A percentile compares a stretch with the other conserved stretches of the same genome.
These are phyloP conservation scores for Cynoglossus semilaevis DNA, from an alignment of 2,113 vertebrate species.

Conservation along the genomic window DNA sequence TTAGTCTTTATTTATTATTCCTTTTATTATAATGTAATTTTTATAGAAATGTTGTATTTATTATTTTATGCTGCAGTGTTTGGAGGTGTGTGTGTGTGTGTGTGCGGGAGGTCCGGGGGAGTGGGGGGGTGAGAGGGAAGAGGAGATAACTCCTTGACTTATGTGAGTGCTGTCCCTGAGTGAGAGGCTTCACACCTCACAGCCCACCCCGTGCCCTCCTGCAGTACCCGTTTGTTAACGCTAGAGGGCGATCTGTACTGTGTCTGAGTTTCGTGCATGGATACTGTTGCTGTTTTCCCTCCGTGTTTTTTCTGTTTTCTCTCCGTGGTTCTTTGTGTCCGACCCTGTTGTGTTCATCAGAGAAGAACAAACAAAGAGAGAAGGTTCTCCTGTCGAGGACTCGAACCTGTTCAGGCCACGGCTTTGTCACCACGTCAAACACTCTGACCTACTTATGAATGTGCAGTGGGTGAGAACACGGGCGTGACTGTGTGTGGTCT, in stretches of 20 bases:
- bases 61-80: too few species aligned
- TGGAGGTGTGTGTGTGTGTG: not conserved
- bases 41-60: not conserved
- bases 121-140: slow-evolving; percentile 1
- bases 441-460: too few species aligned
- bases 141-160: slow-evolving; percentile 46
- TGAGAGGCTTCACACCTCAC: slow-evolving; percentile 23
- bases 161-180: slow-evolving; percentile 41
- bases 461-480: too few species aligned
- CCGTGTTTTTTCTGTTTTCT: not conserved
- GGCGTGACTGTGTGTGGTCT: too few species aligned
- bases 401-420: too few species aligned
- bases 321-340: too few species aligned
- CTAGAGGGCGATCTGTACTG: slow-evolving; percentile 56
- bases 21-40: not conserved
- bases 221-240: slow-evolving; percentile 9
- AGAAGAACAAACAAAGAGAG: too few species aligned
- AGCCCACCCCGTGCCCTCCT: not conserved
- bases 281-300: not conserved
- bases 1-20: too few species aligned
- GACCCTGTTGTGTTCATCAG: too few species aligned
- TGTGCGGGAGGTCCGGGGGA: not conserved
- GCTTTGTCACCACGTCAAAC: too few species aligned
- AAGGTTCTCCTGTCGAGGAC: too few species aligned
- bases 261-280: slow-evolving; percentile 4